Evolutionary conservation across 2,888 invertebrate genomes (phyloP), one percentile per base, ranked within the genome.

Genomic region (Arrhopalites spinosus): DNA sequence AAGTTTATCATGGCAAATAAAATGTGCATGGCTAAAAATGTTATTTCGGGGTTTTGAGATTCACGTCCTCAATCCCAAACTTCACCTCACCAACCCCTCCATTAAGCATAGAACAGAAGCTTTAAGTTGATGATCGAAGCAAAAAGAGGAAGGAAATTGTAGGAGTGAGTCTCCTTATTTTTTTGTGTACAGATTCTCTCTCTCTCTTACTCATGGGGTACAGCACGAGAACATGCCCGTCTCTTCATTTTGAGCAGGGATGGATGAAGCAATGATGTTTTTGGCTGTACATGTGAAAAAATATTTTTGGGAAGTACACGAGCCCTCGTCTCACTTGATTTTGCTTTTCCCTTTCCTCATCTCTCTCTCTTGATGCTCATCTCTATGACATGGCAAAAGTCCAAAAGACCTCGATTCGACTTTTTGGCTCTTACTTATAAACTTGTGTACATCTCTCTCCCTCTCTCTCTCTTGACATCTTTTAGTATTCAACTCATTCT

Each of bases 391-490:
- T 73, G 72, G 72, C 76, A 76, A 68, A 68, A 25, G 64, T 72
- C 76, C 72, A 76, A 76, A 70, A 73, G 76, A 76, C 76, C 76
- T 76, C 76, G 68, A 76, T 76, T 73, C 76, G 64, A 45, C 59
- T 74, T 74, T n/a, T 74, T 74, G 70, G 74, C 74, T 64, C 69
- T 69, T 61, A 53, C 43, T 36, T 36, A 36, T 36, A 36, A 36
- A 36, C 36, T 36, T 36, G 36, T 36, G 5, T 50, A 17, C 17
- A 11, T 36, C 5, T 36, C 67, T 74, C 59, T 29, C 15, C n/a
- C 50, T 50, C 50, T 50, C 59, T 59, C 25, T 13, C 27, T 50
- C 50, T 59, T 59, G 59, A 59, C 59, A 59, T 59, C 59, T 59
- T 59, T 59, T 59, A 59, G 25, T 59, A 25, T 25, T 59, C 59